Percentiles rank a stretch among this genome's conserved stretches.
These are phyloP conservation scores for Platyscapa corneri DNA, from an alignment of 1,140 invertebrate genomes.

Conservation along the genomic window DNA sequence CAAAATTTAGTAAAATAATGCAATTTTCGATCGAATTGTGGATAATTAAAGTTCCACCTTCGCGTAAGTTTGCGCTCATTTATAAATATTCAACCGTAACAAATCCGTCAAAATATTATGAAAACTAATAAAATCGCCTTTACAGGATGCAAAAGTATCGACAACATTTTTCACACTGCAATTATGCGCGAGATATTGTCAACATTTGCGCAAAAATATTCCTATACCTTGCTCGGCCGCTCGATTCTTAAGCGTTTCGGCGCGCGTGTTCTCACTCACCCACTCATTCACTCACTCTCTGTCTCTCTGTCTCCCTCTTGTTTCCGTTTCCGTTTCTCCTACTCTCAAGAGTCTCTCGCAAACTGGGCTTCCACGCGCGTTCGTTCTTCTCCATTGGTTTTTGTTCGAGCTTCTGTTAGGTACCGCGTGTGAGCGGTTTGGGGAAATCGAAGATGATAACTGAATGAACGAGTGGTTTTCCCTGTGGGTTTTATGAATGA, in stretches of 20 bases:
- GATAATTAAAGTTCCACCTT: neutral
- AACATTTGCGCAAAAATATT: neutral
- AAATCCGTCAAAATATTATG: too few relatives aligned
- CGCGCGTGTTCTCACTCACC: conserved; percentile 9
- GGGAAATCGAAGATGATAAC: conserved; percentile 47
- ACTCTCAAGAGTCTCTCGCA: conserved; percentile 7
- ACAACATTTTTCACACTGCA: conserved; percentile 67
- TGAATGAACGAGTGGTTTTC: conserved; percentile 51
- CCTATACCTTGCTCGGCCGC: neutral
- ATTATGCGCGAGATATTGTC: conserved; percentile 6
- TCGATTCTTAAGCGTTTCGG: neutral
- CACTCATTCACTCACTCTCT: neutral
- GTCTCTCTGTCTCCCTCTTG: conserved; percentile 43
- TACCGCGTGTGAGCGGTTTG: conserved; percentile 22
- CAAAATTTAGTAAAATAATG: neutral
- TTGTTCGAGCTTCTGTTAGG: conserved; percentile 9
- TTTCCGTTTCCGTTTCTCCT: conserved; percentile 51
- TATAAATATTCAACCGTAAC: neutral
- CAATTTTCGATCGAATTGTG: neutral
- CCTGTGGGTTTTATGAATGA: conserved; percentile 49
- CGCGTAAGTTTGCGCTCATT: neutral
- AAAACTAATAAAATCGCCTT: neutral
- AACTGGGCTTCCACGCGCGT: conserved; percentile 22
- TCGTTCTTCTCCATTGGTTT: neutral
- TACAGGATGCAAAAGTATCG: conserved; percentile 53